Conservation (phyloP, 2,888 invertebrate genomes). For the Sinodicranocentrus sp. region DNA sequence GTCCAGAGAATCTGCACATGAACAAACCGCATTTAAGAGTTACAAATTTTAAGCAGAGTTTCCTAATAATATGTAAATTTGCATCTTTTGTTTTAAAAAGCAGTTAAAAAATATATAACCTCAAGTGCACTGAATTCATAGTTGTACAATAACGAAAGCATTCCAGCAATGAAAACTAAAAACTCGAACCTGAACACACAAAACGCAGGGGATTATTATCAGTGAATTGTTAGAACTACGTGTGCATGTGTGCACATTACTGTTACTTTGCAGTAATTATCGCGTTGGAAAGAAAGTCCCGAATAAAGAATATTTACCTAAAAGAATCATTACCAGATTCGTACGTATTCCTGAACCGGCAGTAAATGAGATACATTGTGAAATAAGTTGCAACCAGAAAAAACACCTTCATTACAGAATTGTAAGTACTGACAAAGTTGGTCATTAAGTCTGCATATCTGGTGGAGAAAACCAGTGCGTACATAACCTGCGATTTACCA, state of each 20-base stretch:
- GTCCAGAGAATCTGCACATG: conserved; percentile 62
- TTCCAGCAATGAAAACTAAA: conserved; percentile 42
- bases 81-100: too few relatives aligned
- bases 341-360: conserved; percentile 44
- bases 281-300: too few relatives aligned
- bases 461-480: conserved; percentile 49
- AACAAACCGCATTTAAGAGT: not conserved
- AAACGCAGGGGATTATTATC: not conserved
- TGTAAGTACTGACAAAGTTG: conserved; percentile 56
- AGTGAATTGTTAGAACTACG: not conserved
- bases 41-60: not conserved
- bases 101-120: too few relatives aligned
- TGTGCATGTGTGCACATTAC: too few relatives aligned
- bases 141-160: conserved; percentile 30
- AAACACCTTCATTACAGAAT: conserved; percentile 53
- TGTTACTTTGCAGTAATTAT: too few relatives aligned
- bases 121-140: conserved; percentile 42
- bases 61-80: too few relatives aligned
- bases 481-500: conserved; percentile 59
- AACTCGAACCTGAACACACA: conserved; percentile 58
- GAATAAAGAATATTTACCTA: too few relatives aligned
- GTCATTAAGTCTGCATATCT: conserved; percentile 55
- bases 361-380: conserved; percentile 60
- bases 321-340: conserved; percentile 41
- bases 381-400: conserved; percentile 45